A percentile compares a stretch with the other conserved stretches of the same genome.
These are phyloP conservation scores for Istiophorus platypterus DNA, from an alignment of 2,113 vertebrate genomes.

Conservation along the genomic window DNA sequence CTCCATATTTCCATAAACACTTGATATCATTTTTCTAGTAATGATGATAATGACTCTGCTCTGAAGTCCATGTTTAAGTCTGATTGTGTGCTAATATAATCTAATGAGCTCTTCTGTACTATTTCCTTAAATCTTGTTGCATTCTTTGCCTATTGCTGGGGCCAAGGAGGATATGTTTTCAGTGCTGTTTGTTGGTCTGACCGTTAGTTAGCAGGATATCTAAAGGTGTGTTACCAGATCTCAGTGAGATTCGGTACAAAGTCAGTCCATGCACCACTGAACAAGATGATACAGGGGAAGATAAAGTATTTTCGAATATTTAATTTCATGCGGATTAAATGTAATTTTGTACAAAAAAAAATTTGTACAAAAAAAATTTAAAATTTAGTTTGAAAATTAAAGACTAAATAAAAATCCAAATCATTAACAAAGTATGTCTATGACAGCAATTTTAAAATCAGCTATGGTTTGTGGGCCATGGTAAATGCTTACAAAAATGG, in stretches of 20 bases:
- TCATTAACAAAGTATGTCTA: neutral
- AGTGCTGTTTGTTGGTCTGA: neutral
- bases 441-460: conserved; percentile 9
- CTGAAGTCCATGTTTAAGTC: neutral
- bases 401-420: neutral
- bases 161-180: neutral
- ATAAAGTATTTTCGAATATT: neutral
- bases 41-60: neutral
- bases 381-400: neutral
- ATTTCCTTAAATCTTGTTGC: neutral
- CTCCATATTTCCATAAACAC: neutral
- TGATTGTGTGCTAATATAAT: neutral
- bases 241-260: too few species aligned
- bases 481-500: conserved; percentile 5
- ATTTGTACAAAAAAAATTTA: too few species aligned
- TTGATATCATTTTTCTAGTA: neutral
- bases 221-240: neutral
- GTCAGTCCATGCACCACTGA: neutral
- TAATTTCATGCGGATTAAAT: neutral
- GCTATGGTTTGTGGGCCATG: conserved; percentile 7
- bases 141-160: neutral
- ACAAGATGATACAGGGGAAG: neutral
- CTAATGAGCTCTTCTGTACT: neutral
- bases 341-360: too few species aligned
- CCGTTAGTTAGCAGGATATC: neutral